Percentiles rank a stretch among this genome's conserved stretches.
Evolutionary conservation across 2,113 vertebrate genomes (phyloP).

Genomic region (Ptyas mucosa): DNA sequence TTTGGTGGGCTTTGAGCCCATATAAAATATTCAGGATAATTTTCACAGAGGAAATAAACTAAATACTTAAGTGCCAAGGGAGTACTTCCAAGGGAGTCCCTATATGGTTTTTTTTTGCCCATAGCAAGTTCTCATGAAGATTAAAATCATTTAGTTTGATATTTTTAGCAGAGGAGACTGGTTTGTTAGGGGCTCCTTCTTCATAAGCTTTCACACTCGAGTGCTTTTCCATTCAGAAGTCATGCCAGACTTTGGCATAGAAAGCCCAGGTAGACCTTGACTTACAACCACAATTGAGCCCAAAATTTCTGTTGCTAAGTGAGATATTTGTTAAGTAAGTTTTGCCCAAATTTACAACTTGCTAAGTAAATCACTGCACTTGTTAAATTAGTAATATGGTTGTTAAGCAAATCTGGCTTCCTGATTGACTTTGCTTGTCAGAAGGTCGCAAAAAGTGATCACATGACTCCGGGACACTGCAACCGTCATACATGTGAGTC

Average conservation of each 20-base stretch:
- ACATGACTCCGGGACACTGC: neutral
- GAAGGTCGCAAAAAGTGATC: neutral
- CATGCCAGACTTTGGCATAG: neutral
- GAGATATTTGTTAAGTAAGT: neutral
- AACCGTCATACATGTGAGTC: neutral
- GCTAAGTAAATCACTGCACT: neutral
- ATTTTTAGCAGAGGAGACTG: neutral
- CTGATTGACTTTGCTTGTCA: neutral
- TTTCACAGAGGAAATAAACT: neutral
- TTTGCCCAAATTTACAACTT: neutral
- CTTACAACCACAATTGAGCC: neutral
- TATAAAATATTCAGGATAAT: neutral
- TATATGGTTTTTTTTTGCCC: neutral
- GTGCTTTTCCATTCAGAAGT: neutral
- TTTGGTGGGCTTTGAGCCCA: neutral
- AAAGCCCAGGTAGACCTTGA: neutral
- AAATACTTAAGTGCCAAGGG: rapidly evolving
- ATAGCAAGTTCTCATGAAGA: neutral
- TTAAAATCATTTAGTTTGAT: neutral
- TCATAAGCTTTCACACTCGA: neutral
- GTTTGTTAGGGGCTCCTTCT: neutral
- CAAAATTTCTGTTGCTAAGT: neutral
- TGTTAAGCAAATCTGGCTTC: neutral
- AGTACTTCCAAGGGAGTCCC: neutral
- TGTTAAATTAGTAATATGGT: neutral